Base-by-base conservation (phyloP, 2,113 vertebrate genomes). In the Rallus limicola region DNA sequence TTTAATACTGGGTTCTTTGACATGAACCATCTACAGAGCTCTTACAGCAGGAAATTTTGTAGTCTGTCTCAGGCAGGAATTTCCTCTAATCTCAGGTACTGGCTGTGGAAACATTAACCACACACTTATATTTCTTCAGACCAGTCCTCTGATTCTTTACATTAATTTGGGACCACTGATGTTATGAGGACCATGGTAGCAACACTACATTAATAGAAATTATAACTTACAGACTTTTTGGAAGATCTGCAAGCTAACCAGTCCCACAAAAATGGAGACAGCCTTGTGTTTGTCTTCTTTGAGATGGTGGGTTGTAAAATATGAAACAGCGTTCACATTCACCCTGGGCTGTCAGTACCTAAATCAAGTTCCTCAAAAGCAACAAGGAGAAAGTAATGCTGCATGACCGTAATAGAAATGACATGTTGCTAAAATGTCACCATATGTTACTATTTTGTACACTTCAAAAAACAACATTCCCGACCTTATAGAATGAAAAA, bases 161-260 rank as follows among this genome's bases (percentile, higher is more conserved):
- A 90, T 75, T 79, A 82, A 92, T 92, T 87, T 87, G 25, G 36
- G 83, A 92, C 53, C 74, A 84, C 48, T 69, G 48, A 89, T 91
- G 78, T 90, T 87, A 94, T 84, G 55, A 92, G 76, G 87, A 60
- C 55, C 18, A 38, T 72, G 24, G 10, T 34, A 78, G 67, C 60
- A 77, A 79, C 91, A 80, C 21, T 48, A 7, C 79, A 48, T 42
- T 42, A 63, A 58, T 8, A n/a, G 31, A 94, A 96, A 96, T 82
- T 50, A 44, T 68, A 92, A 75, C 60, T 82, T 92, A 55, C 84
- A 90, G 71, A n/a, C 33, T 70, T 72, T 60, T 68, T 20, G 5
- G 16, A 78, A 65, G 21, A 6, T 16, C 31, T 55, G 17, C 68
- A 79, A 83, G 71, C 19, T 44, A 72, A 3, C 50, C 29, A 79